These are phyloP conservation scores for Pseudochirops corinnae DNA, from an alignment of 2,797 vertebrate genomes.

Conservation along the genomic window DNA sequence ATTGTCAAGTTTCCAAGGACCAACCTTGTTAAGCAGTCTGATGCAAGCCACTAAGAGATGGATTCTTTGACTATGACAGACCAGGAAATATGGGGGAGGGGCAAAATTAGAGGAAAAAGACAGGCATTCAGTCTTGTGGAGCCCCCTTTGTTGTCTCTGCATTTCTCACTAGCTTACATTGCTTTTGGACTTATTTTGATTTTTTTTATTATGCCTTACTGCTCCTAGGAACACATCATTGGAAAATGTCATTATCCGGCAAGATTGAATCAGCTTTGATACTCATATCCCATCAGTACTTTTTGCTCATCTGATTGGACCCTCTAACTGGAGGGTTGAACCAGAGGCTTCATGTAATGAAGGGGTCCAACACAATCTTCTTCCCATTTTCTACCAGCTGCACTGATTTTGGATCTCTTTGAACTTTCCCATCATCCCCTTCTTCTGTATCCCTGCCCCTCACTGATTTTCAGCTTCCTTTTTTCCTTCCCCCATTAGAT, in stretches of 20 bases:
- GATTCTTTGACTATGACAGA: neutral
- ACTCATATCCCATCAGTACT: no score
- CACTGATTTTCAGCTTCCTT: no score
- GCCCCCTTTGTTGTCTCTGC: neutral
- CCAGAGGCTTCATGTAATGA: neutral
- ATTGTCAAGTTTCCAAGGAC: neutral
- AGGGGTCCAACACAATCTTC: neutral
- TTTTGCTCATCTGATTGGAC: no score
- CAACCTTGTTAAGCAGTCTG: neutral
- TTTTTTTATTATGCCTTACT: neutral
- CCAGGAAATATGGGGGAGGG: neutral
- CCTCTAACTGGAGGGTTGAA: neutral
- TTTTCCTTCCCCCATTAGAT: no score
- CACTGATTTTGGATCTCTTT: no score
- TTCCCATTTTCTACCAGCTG: no score
- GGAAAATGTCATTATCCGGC: neutral
- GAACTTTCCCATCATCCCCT: no score
- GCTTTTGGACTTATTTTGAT: neutral
- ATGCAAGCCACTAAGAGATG: neutral
- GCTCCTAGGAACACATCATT: neutral
- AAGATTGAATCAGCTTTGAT: neutral
- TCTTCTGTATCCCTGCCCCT: no score
- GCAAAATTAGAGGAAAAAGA: neutral
- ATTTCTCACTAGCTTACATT: neutral
- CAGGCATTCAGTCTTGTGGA: neutral